Base-by-base conservation (phyloP, 2,797 vertebrate species). In the Ara ararauna region DNA sequence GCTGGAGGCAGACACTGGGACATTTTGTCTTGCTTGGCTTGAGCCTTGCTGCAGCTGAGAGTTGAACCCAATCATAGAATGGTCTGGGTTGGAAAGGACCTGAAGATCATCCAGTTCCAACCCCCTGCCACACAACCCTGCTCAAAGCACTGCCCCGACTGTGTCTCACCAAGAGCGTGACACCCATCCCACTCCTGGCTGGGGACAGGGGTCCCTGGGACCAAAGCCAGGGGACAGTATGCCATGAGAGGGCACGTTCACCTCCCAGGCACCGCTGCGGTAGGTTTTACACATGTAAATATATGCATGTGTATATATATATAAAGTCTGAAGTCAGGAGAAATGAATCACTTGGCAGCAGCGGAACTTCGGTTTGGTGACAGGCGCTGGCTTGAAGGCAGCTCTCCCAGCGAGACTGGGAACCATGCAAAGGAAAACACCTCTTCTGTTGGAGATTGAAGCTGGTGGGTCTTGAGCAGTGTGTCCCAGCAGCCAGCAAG, bases 341-440 rank as follows among this genome's bases (percentile, higher is more conserved):
- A 40, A 91, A 94, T 84, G 23, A 89, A 91, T 93, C 77, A 66
- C 36, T 61, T 61, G 82, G 82, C 71, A 68, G 74, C 88, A 82
- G 17, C 29, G 74, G 29, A 78, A 68, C 74, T 65, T 71, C 62
- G 62, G 7, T 51, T 30, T 77, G 87, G 77, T 83, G 95, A 85
- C 85, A 79, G 71, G 70, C 32, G 2, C 79, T 85, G 89, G 62
- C 85, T 86, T 21, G n/a, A 2, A 23, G 73, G 71, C 26, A 45
- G 83, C 68, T 89, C 93, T 89, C 73, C 71, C 2, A 1, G 66
- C 1, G n/a, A 87, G 61, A 48, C 56, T 1, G 7, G 87, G 67
- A 89, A 71, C 61, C 7, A 4, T 18, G 58, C 47, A 22, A 62
- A 77, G 66, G 58, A 84, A 85, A 91, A 36, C 34, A 73, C 40